Base-by-base conservation (phyloP, 2,113 vertebrate species). In the Pagrus major region DNA sequence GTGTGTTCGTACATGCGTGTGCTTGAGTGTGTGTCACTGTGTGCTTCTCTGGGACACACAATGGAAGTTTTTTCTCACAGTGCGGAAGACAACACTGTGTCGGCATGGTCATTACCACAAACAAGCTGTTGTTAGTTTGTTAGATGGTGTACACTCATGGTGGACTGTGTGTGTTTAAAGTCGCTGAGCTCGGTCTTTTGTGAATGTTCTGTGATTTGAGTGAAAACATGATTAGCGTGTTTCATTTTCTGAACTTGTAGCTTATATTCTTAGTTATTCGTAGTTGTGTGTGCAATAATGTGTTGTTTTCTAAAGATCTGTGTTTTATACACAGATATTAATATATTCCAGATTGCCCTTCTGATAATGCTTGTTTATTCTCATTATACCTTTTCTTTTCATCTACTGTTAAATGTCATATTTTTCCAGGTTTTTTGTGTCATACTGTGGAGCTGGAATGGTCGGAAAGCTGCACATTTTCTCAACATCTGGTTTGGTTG, bases 401-500 rank as follows among this genome's bases (percentile, higher is more conserved):
- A 60, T 81, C 27, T 68, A 4, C 27, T 35, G 9, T 39, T 39
- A n/a, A n/a, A n/a, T n/a, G n/a, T n/a, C n/a, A n/a, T n/a, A n/a
- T n/a, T n/a, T n/a, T n/a, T n/a, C n/a, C n/a, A n/a, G n/a, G n/a
- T n/a, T n/a, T n/a, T n/a, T n/a, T 58, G 52, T 74, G 29, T 51
- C 44, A 66, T n/a, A 61, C 35, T 79, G 54, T 44, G 20, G 16
- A 14, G 21, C 16, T 76, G 9, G 31, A 76, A 65, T 63, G n/a
- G 72, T 66, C 51, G 81, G 52, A 89, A 72, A 83, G 66, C 59
- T 63, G 60, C 41, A 41, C 25, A 76, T 65, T 37, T 81, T 55
- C 78, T 68, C 6, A 78, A 83, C 89, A 90, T 86, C 81, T 91
- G 89, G 42, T 87, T 73, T 87, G 35, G 41, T 35, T 58, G 35